Conservation (phyloP, 2,113 vertebrate genomes). For the Sminthopsis crassicaudata region DNA sequence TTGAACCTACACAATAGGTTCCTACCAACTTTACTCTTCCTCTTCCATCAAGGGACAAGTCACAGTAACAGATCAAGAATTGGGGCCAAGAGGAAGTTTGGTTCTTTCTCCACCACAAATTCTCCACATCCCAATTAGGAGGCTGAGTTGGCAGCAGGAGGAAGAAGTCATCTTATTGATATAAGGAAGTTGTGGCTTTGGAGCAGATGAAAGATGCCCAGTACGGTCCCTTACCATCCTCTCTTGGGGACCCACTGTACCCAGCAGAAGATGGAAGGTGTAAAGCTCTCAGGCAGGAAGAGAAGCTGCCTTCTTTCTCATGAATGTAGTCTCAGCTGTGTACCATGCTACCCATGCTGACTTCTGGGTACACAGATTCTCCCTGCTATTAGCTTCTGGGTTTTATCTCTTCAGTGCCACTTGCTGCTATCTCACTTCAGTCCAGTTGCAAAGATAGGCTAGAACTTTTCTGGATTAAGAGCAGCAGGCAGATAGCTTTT, state of each 20-base stretch:
- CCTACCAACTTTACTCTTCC: background rate
- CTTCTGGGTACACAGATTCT: background rate
- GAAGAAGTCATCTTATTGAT: background rate
- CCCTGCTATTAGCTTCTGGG: background rate
- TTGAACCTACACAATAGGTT: background rate
- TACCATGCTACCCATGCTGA: background rate
- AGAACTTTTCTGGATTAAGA: background rate
- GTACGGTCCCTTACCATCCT: background rate
- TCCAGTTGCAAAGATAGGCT: background rate
- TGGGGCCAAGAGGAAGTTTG: background rate
- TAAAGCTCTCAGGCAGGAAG: background rate
- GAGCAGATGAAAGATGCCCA: background rate
- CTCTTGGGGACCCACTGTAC: background rate
- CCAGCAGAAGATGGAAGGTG: background rate
- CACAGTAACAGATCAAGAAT: background rate
- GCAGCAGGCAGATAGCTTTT: background rate
- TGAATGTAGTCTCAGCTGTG: background rate
- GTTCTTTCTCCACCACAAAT: background rate
- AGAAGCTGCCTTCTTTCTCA: background rate
- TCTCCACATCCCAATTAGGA: background rate
- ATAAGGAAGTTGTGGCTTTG: background rate
- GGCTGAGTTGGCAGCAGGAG: background rate
- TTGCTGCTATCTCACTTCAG: background rate
- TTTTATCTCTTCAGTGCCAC: background rate
- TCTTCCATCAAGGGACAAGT: background rate